These are phyloP conservation scores for Trichogramma pretiosum DNA, from an alignment of 1,140 invertebrate species.

Conservation along the genomic window DNA sequence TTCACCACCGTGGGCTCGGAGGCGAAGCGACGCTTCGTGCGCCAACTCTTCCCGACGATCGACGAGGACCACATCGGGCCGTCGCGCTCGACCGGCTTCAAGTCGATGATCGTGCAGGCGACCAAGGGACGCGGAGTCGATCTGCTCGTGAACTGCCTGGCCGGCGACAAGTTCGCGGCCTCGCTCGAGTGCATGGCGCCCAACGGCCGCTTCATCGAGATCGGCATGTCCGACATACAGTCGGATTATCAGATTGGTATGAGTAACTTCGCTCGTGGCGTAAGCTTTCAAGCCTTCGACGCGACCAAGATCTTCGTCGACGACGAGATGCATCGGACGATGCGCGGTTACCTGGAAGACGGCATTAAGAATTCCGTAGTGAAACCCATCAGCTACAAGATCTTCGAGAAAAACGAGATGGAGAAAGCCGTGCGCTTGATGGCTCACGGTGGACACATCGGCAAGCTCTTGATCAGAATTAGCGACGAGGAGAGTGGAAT, in stretches of 20 bases:
- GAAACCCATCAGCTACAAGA: not conserved
- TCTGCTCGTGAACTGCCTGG: constrained; percentile 67
- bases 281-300: constrained; percentile 67
- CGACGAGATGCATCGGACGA: not conserved
- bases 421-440: constrained; percentile 51
- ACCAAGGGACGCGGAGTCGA: constrained; percentile 63
- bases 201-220: constrained; percentile 65
- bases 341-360: not conserved
- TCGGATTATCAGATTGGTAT: constrained; percentile 55
- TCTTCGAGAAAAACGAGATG: constrained; percentile 37
- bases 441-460: constrained; percentile 66
- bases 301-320: constrained; percentile 28
- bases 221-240: constrained; percentile 63
- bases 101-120: constrained; percentile 52
- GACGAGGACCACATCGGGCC: constrained; percentile 61
- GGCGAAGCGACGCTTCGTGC: constrained; percentile 62
- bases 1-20: constrained; percentile 62
- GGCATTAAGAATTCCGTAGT: constrained; percentile 36
- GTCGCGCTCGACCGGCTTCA: constrained; percentile 62
- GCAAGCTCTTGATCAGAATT: constrained; percentile 63
- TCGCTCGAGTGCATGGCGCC: constrained; percentile 67
- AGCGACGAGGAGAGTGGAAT: constrained; percentile 37
- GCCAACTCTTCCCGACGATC: constrained; percentile 55
- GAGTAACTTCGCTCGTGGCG: constrained; percentile 68
- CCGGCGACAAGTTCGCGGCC: constrained; percentile 66